Base-by-base conservation (phyloP, 2,888 invertebrate genomes). In the Ceratothoa steindachneri region DNA sequence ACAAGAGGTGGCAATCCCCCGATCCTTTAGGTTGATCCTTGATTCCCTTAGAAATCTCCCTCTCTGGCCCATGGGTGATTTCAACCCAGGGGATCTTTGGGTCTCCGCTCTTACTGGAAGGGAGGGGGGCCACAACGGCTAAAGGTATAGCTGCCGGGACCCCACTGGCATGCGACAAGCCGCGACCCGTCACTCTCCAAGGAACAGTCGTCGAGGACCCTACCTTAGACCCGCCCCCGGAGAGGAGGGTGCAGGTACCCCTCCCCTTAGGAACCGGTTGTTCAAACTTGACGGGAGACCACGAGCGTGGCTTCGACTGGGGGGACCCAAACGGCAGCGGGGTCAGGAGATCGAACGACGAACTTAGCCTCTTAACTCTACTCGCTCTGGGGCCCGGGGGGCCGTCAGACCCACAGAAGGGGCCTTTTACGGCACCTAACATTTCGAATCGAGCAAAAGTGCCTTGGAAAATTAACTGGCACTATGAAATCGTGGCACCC, bases 281-380 rank as follows among this genome's bases (percentile, higher is more conserved):
- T 12, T 60, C 60, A 24, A 60, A 60, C 60, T 24, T 60, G 60
- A 60, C 60, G 27, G 60, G 60, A 60, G 60, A 60, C 60, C 60
- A 60, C 1, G 60, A n/a, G n/a, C 60, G n/a, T 1, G 60, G 22
- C 9, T 24, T 60, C 27, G 19, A 24, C 3, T 60, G 60, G 3
- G 60, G 27, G 24, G 60, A 60, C 1, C 60, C 60, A 24, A 60
- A 60, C 1, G 60, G 60, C 1, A 60, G 27, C 12, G 60, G 60
- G 1, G 60, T 60, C 60, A 60, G 60, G 12, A 60, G 24, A 60
- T 60, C 60, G 27, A 22, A 60, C 1, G 60, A 60, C 12, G 22
- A 22, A n/a, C 60, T 60, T n/a, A 41, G 41, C 41, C 15, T 41
- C 15, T 41, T 41, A 41, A 41, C 15, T 41, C 41, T 41, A n/a